Evolutionary conservation across 1,140 invertebrate genomes (phyloP).

Genomic region (Tetramorium alpestre): DNA sequence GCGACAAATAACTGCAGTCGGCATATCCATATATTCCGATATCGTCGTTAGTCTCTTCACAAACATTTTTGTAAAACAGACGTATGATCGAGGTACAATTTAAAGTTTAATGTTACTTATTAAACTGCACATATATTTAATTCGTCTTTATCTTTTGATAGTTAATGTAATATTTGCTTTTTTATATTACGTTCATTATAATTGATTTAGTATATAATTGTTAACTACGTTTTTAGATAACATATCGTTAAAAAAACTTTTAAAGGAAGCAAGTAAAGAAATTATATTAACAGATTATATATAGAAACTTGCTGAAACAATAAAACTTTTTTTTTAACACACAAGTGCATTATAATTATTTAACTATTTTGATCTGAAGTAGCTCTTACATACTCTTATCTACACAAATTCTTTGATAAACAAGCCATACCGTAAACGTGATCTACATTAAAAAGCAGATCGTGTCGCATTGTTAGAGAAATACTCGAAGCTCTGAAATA

Average conservation of each 20-base stretch:
- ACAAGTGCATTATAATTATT: neutral
- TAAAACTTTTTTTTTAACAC: neutral
- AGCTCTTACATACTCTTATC: conserved; percentile 7
- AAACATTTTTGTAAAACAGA: conserved; percentile 16
- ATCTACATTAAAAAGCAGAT: conserved; percentile 62
- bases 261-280: neutral
- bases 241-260: neutral
- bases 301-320: neutral
- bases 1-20: conserved; percentile 36
- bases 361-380: neutral
- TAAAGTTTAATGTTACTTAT: neutral
- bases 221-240: neutral
- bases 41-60: conserved; percentile 5
- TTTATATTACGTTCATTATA: neutral
- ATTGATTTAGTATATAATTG: neutral
- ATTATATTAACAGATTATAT: neutral
- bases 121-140: neutral
- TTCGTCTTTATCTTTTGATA: neutral
- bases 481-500: conserved; percentile 64
- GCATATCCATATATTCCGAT: neutral
- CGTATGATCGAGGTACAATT: neutral
- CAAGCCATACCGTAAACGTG: conserved; percentile 48
- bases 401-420: conserved; percentile 65
- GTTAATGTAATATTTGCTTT: neutral
- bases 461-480: conserved; percentile 64